These are phyloP conservation scores for Sarcophilus harrisii DNA, from an alignment of 2,797 vertebrate genomes.

Conservation along the genomic window DNA sequence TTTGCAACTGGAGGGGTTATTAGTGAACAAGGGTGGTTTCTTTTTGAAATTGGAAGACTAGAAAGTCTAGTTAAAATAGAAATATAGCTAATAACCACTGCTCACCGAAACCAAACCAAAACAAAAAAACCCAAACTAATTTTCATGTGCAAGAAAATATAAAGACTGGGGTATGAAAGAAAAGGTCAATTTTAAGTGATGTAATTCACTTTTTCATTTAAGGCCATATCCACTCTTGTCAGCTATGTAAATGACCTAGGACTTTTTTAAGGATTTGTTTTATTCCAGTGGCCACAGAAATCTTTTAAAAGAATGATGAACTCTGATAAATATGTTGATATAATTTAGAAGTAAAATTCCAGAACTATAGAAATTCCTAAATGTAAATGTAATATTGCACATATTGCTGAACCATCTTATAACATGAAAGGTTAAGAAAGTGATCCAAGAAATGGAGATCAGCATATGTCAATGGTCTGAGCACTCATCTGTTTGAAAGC, in stretches of 20 bases:
- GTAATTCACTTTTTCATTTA: neutral
- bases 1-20: neutral
- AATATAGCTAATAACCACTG: neutral
- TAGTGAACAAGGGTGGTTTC: neutral
- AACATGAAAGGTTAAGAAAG: neutral
- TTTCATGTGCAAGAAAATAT: neutral
- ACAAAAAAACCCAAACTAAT: neutral
- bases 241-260: neutral
- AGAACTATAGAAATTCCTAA: neutral
- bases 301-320: neutral
- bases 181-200: neutral
- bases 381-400: neutral
- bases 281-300: neutral
- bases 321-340: neutral
- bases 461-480: neutral
- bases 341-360: neutral
- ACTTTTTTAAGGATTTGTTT: neutral
- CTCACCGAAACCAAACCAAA: neutral
- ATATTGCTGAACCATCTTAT: neutral
- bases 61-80: neutral
- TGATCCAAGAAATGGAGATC: neutral
- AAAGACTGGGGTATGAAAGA: neutral
- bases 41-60: neutral
- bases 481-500: neutral
- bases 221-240: neutral